Conservation (phyloP, 2,113 vertebrate species). For the Lates calcarifer region DNA sequence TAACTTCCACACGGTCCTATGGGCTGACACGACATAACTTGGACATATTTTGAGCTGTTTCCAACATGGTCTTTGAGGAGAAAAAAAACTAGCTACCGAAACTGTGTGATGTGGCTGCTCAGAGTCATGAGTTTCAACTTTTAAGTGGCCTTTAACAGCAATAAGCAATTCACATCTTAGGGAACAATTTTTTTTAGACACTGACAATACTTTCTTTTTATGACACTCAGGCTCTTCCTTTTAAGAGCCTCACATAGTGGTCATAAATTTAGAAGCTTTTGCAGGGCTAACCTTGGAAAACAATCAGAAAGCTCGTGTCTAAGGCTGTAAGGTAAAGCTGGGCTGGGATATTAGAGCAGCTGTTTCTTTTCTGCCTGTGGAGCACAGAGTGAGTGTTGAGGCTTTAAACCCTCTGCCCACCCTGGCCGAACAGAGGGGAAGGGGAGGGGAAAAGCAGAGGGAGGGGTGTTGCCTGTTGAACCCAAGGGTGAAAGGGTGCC, state of each 20-base stretch:
- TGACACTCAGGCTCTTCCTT: constrained; percentile 39
- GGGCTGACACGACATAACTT: constrained; percentile 28
- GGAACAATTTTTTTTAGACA: constrained; percentile 6
- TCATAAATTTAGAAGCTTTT: constrained; percentile 67
- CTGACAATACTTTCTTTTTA: constrained; percentile 41
- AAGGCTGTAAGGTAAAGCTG: constrained; percentile 3
- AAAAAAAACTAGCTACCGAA: constrained; percentile 8
- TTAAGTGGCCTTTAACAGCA: neutral
- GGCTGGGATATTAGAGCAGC: constrained; percentile 53
- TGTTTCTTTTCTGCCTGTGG: constrained; percentile 58
- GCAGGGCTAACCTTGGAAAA: constrained; percentile 59
- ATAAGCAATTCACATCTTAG: neutral
- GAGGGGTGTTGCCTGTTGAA: constrained; percentile 43
- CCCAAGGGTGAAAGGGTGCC: constrained; percentile 74
- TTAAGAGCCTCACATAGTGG: constrained; percentile 54
- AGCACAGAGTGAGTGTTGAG: constrained; percentile 54
- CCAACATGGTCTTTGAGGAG: constrained; percentile 40
- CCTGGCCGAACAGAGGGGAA: constrained; percentile 12
- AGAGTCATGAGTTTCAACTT: constrained; percentile 20
- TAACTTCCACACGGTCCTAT: constrained; percentile 31
- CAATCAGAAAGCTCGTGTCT: constrained; percentile 41
- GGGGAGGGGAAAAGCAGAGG: constrained; percentile 12
- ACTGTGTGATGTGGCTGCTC: constrained; percentile 9
- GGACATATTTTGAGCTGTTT: constrained; percentile 51
- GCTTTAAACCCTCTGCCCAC: constrained; percentile 53